Evolutionary conservation across 2,797 vertebrate genomes (phyloP).

Genomic region (Cynopterus sphinx): DNA sequence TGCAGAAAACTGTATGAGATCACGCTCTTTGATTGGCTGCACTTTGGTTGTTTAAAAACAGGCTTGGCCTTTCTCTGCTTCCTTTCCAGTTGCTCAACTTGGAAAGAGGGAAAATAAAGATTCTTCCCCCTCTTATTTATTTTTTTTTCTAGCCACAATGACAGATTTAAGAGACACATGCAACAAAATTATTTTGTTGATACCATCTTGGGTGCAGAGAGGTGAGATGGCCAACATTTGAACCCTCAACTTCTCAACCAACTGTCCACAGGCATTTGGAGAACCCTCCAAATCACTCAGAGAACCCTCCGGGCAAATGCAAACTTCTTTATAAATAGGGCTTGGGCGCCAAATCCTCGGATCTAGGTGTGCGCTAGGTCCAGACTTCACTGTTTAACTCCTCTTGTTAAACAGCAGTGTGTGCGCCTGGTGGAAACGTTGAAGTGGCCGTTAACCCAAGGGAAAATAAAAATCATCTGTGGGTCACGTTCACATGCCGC

Average conservation of each 20-base stretch:
- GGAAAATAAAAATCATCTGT: not conserved
- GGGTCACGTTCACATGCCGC: not conserved
- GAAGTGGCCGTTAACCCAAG: not conserved
- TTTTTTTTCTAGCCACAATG: not conserved
- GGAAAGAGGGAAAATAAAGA: not conserved
- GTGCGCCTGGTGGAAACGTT: not conserved
- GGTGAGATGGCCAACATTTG: not conserved
- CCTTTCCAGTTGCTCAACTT: not conserved
- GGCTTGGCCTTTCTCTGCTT: too few species aligned
- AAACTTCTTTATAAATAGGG: not conserved
- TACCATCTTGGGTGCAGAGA: not conserved
- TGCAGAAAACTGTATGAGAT: not conserved
- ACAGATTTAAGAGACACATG: not conserved
- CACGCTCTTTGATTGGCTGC: not conserved
- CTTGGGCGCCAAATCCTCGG: not conserved
- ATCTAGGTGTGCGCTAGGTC: not conserved
- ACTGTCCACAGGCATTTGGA: not conserved
- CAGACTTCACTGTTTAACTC: not conserved
- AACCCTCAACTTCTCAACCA: not conserved
- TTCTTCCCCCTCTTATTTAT: not conserved
- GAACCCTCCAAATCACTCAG: not conserved
- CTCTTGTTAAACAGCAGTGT: not conserved
- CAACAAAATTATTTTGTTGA: not conserved
- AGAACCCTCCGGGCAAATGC: not conserved
- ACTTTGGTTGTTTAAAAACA: not conserved